These are phyloP conservation scores for Microctenopoma stevenorrisi DNA, from an alignment of 2,797 vertebrate species.

Conservation along the genomic window DNA sequence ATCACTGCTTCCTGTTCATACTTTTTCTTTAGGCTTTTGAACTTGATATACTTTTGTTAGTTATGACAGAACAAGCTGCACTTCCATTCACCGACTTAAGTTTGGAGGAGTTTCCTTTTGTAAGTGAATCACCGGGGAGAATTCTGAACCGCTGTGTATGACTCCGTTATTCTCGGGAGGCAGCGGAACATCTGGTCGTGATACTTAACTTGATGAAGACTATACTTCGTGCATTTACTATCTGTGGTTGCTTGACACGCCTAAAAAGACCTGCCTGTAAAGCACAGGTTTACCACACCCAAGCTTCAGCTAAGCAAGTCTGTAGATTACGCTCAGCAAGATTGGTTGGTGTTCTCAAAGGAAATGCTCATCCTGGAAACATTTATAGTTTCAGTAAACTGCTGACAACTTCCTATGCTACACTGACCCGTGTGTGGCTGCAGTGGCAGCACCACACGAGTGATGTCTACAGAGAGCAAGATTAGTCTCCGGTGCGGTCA, in stretches of 20 bases:
- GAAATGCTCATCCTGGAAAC: too few species aligned
- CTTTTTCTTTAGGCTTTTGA: constrained; percentile 2
- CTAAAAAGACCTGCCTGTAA: background rate
- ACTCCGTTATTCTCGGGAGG: constrained; percentile 9
- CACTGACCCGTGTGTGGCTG: constrained; percentile 34
- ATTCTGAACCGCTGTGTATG: constrained; percentile 11
- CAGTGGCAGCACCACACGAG: constrained; percentile 30
- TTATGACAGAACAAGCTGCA: background rate
- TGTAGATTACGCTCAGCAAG: background rate
- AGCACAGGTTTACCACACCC: background rate
- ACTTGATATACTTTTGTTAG: constrained; percentile 2
- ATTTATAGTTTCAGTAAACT: too few species aligned
- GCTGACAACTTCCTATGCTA: too few species aligned
- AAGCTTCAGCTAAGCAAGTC: background rate
- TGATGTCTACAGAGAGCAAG: constrained; percentile 29
- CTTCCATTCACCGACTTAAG: background rate
- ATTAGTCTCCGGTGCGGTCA: constrained; percentile 19
- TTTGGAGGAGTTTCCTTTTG: background rate
- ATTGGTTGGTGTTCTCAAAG: too few species aligned
- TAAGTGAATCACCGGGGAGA: background rate
- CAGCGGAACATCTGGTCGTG: constrained; percentile 15
- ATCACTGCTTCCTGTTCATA: background rate
- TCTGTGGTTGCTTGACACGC: background rate
- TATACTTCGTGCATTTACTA: background rate
- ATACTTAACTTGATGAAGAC: constrained; percentile 2